These are phyloP conservation scores for Danio albolineatus DNA, from an alignment of 2,797 vertebrate genomes.

Conservation along the genomic window DNA sequence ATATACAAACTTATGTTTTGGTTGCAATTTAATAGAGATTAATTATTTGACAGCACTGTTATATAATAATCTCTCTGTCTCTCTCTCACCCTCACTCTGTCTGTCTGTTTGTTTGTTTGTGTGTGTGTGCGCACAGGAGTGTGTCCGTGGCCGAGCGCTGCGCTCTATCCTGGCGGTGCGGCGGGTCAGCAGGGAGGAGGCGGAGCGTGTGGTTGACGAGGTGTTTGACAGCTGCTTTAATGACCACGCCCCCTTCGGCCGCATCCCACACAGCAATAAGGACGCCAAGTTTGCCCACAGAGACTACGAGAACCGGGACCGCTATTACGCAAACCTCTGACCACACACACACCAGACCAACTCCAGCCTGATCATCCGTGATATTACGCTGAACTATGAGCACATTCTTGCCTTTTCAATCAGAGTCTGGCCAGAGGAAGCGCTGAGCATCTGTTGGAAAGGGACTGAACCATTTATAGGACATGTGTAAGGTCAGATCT, in stretches of 20 bases:
- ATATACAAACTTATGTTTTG: no score
- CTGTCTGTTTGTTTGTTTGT: not conserved
- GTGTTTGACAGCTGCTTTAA: conserved; percentile 95
- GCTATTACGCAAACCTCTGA: conserved; percentile 90
- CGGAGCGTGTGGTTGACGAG: conserved; percentile 89
- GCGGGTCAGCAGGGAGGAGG: conserved; percentile 84
- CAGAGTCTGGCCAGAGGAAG: not conserved
- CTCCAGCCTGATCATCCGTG: not conserved
- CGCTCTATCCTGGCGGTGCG: conserved; percentile 94
- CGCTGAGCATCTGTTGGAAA: not conserved
- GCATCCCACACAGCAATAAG: conserved; percentile 88
- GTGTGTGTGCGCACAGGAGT: conserved; percentile 80
- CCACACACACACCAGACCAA: not conserved
- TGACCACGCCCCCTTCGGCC: conserved; percentile 93
- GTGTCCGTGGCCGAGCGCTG: conserved; percentile 89
- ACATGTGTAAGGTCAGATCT: not conserved
- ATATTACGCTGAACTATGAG: not conserved
- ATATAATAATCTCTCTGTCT: no score
- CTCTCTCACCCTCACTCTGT: no score
- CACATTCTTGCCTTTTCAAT: not conserved
- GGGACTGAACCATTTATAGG: not conserved
- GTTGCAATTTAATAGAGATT: no score
- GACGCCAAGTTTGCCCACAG: conserved; percentile 88
- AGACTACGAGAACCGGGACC: conserved; percentile 88
- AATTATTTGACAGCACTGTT: no score